Evolutionary conservation across 2,113 vertebrate genomes (phyloP).

Genomic region (Phocoena phocoena): DNA sequence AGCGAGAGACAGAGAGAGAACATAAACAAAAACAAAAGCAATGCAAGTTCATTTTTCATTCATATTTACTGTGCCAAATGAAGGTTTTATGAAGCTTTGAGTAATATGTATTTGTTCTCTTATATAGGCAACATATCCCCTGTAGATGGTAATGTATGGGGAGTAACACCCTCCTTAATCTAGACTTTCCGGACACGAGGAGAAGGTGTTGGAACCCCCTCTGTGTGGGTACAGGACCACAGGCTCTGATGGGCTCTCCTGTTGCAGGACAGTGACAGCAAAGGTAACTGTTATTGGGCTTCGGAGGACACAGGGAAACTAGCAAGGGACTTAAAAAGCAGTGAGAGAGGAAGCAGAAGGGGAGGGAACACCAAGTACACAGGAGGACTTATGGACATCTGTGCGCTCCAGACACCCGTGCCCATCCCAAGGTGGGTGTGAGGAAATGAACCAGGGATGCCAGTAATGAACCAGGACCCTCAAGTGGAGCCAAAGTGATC

Average conservation of each 20-base stretch:
- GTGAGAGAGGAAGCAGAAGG: not conserved
- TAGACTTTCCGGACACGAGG: not conserved
- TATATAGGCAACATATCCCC: not conserved
- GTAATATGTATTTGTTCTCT: conserved; percentile 11
- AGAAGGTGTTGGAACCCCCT: not conserved
- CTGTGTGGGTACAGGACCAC: not conserved
- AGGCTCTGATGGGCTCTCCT: not conserved
- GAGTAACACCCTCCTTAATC: not conserved
- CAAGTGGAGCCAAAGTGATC: not conserved
- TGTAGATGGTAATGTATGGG: not conserved
- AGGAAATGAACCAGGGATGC: not conserved
- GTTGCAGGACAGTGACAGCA: not conserved
- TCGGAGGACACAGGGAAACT: not conserved
- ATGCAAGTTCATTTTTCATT: conserved; percentile 30
- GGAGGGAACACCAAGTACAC: not conserved
- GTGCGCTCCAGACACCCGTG: not conserved
- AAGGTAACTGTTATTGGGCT: not conserved
- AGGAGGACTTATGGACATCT: not conserved
- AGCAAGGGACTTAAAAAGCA: not conserved
- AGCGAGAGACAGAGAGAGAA: not conserved
- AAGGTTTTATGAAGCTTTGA: conserved; percentile 31
- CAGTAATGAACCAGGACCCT: not conserved
- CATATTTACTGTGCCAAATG: conserved; percentile 38
- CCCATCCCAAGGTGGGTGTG: not conserved
- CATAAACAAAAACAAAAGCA: conserved; percentile 39